These are phyloP conservation scores for Nautilus pompilius DNA, from an alignment of 1,140 invertebrate genomes.

Conservation along the genomic window DNA sequence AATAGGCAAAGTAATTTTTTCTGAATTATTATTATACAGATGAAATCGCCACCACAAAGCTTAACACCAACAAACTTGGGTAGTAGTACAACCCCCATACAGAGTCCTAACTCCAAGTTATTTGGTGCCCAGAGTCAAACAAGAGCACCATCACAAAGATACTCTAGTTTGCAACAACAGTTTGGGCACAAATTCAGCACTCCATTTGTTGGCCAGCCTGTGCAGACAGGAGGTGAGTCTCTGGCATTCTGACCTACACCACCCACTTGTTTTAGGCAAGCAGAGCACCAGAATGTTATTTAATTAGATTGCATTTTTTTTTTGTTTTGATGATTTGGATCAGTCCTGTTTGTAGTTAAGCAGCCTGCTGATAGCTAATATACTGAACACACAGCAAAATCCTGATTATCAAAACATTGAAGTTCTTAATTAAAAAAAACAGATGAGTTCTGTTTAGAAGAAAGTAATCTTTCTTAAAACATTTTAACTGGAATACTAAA, in stretches of 20 bases:
- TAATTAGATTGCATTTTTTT: not conserved
- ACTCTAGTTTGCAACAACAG: constrained; percentile 8
- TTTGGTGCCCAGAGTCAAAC: constrained; percentile 3
- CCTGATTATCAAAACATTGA: not conserved
- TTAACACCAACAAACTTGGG: constrained; percentile 14
- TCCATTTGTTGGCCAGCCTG: constrained; percentile 18
- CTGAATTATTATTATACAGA: constrained; percentile 23
- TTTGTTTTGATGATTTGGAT: not conserved
- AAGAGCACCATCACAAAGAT: not conserved
- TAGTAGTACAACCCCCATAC: not conserved
- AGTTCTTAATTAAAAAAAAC: not conserved
- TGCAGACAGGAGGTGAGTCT: constrained; percentile 18
- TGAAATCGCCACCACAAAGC: constrained; percentile 33
- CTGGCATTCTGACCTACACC: not conserved
- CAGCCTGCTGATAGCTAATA: not conserved
- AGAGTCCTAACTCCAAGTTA: constrained; percentile 6
- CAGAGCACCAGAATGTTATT: not conserved
- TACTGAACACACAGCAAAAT: not conserved
- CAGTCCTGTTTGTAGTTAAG: not conserved
- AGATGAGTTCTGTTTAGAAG: not conserved
- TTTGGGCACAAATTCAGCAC: constrained; percentile 22
- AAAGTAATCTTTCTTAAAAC: not conserved
- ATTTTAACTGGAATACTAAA: not conserved
- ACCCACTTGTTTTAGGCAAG: not conserved
- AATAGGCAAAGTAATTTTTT: too few relatives aligned